Conservation (phyloP, 2,888 invertebrate species). For the Drosophila seclusa region DNA sequence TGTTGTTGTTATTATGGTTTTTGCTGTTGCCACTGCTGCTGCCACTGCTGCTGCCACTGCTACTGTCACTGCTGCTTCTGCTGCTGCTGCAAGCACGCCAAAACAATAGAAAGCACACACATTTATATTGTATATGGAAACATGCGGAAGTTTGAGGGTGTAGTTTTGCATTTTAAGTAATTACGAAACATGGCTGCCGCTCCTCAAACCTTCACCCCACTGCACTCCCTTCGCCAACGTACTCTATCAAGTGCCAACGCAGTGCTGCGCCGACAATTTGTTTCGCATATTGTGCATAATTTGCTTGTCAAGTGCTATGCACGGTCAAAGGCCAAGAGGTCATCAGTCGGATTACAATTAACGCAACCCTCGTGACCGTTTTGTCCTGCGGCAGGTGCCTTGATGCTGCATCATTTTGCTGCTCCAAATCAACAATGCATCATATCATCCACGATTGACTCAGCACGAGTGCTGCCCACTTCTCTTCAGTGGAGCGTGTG, state of each 20-base stretch:
- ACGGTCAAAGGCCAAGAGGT: conserved; percentile 35
- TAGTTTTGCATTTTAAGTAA: conserved; percentile 69
- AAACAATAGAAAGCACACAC: conserved; percentile 54
- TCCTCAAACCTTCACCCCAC: not conserved
- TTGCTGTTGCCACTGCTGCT: not conserved
- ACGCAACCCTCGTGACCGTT: conserved; percentile 13
- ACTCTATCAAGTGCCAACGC: conserved; percentile 15
- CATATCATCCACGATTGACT: not conserved
- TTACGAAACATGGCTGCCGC: conserved; percentile 45
- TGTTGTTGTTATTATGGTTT: conserved; percentile 21
- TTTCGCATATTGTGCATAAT: conserved; percentile 36
- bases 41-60: not conserved
- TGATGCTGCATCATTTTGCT: conserved; percentile 14
- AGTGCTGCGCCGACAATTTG: conserved; percentile 8
- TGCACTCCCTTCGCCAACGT: not conserved
- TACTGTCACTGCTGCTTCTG: conserved; percentile 6
- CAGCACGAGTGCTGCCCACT: not conserved
- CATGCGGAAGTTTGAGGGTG: conserved; percentile 8
- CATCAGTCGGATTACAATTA: conserved; percentile 19
- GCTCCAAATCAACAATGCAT: not conserved
- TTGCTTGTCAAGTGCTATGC: conserved; percentile 19
- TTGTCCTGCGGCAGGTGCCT: conserved; percentile 32
- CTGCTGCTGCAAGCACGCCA: conserved; percentile 21
- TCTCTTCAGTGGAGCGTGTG: not conserved
- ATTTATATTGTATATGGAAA: conserved; percentile 29